Percentiles rank a stretch among this genome's conserved stretches.
Conservation (phyloP, 2,113 vertebrate species). For the Semicossyphus pulcher region DNA sequence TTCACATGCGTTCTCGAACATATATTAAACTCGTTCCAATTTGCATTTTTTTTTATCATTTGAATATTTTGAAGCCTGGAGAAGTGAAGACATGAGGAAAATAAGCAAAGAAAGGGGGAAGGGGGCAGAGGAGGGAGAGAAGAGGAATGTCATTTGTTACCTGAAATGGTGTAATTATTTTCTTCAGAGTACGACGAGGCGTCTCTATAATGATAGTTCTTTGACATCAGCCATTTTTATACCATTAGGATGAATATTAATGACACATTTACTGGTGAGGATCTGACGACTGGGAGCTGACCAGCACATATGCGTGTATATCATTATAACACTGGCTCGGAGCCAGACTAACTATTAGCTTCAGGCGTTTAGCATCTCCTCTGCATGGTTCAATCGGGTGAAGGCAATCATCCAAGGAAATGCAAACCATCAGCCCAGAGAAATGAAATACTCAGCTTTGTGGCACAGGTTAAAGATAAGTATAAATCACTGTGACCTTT, state of each 20-base stretch:
- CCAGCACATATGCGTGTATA: not conserved
- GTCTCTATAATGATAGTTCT: conserved; percentile 23
- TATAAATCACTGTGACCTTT: no score
- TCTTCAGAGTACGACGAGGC: conserved; percentile 23
- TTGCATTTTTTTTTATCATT: conserved; percentile 2
- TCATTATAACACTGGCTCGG: conserved; percentile 9
- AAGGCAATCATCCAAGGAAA: conserved; percentile 20
- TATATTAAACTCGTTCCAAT: not conserved
- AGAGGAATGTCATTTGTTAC: conserved; percentile 33
- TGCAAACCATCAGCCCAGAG: conserved; percentile 4
- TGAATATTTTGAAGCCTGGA: not conserved
- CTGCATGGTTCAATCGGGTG: conserved; percentile 1
- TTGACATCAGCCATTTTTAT: conserved; percentile 37
- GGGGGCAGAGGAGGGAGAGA: conserved; percentile 1
- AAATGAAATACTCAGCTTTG: not conserved
- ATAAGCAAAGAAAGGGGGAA: not conserved
- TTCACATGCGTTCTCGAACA: conserved; percentile 19
- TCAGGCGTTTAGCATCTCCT: conserved; percentile 3
- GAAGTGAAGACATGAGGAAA: not conserved
- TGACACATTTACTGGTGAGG: conserved; percentile 16
- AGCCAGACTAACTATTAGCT: conserved; percentile 29
- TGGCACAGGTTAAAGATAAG: no score
- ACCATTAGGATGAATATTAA: conserved; percentile 44
- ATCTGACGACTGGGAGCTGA: conserved; percentile 10
- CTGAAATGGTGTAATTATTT: conserved; percentile 46